Evolutionary conservation across 2,113 vertebrate genomes (phyloP), one percentile per base, ranked within the genome.

Genomic region (Accipiter virgatus): DNA sequence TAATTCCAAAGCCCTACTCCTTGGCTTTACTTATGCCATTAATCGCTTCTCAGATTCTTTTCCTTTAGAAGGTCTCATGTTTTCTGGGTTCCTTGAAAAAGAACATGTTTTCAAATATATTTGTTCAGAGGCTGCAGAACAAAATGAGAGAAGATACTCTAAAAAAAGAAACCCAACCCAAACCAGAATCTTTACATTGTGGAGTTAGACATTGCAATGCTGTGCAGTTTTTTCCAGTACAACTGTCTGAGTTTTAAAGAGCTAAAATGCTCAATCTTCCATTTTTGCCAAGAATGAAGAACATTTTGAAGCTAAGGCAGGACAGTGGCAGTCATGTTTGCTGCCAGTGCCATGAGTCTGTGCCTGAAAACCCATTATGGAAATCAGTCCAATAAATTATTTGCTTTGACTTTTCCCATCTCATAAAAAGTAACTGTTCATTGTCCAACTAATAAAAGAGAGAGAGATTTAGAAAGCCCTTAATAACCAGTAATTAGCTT

Each of bases 401-500:
- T 98, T 98, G 95, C 97, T 98, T 96, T 96, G 97, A 97, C 97
- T 93, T 97, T 97, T 96, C 97, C 93, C 92, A 96, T 98, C 94
- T 95, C 95, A 88, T 80, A 97, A 15, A 78, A 96, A 98, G 96
- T 95, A 97, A 97, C 97, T 98, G 97, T 98, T 98, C 97, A 98
- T 98, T 97, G 96, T 98, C 95, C 95, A 93, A 40, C 82, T 88
- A 87, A 91, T 94, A 90, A 96, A 96, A 97, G 92, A 86, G 61
- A 96, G 62, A 84, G 70, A 93, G 63, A 97, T 97, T 95, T 96
- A 96, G 88, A 97, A 97, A 97, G 82, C 88, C 94, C 90, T 97
- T 98, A 98, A 98, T 98, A 98, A 96, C 97, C 94, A 97, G 96
- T 96, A 98, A 98, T 98, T 98, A 98, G 96, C 93, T 98, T 98